phyloP scores from a whole-genome alignment of 2,113 vertebrate genomes.

The Mastomys natalensis region DNA sequence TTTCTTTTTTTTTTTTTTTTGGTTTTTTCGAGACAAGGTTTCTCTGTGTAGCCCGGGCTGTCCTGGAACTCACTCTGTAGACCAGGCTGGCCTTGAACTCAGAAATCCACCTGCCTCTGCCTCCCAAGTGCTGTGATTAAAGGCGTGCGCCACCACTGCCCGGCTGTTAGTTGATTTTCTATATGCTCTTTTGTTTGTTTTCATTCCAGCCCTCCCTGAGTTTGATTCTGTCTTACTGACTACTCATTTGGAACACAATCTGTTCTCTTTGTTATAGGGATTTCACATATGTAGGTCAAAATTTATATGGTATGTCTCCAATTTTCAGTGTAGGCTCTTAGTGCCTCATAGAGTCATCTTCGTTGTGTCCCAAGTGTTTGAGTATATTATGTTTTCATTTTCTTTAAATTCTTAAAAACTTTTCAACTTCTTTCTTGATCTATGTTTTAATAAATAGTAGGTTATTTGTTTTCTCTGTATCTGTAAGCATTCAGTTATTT shows the following conservation, averaged over 20 bases:
- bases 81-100: too few species aligned
- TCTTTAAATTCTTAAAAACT: neutral
- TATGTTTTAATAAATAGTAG: too few species aligned
- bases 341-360: neutral
- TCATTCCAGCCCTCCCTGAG: neutral
- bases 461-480: too few species aligned
- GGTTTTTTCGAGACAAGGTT: too few species aligned
- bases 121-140: too few species aligned
- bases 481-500: neutral
- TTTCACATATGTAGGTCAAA: neutral
- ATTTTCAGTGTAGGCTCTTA: neutral
- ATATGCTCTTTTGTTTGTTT: neutral
- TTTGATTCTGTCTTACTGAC: neutral
- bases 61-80: too few species aligned
- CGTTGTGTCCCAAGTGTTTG: neutral
- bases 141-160: too few species aligned
- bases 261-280: neutral
- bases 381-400: neutral
- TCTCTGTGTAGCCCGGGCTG: too few species aligned
- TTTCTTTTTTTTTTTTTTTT: too few species aligned
- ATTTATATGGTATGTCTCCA: neutral
- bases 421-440: neutral
- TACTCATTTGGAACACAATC: neutral
- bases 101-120: too few species aligned
- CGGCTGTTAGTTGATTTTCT: too few species aligned